A percentile compares a stretch with the other conserved stretches of the same genome.
phyloP scores from a whole-genome alignment of 2,797 vertebrate species.

The Cyprinodon diabolis region DNA sequence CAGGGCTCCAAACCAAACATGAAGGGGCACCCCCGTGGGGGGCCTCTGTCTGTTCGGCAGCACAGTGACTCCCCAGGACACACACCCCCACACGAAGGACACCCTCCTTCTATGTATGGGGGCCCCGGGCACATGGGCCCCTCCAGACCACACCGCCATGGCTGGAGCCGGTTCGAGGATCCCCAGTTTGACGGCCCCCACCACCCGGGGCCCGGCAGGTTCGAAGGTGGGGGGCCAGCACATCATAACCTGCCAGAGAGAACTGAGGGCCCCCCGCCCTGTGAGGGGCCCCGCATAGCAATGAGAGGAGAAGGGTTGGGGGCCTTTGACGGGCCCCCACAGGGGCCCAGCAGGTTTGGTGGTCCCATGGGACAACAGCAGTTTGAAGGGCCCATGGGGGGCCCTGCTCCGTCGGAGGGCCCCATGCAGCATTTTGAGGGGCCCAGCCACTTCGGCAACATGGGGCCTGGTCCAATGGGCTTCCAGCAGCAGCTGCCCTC shows the following conservation, averaged over 20 bases:
- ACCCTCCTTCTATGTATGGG: constrained; percentile 81
- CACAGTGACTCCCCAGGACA: constrained; percentile 73
- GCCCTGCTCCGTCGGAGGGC: constrained; percentile 85
- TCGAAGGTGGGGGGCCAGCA: constrained; percentile 76
- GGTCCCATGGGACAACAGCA: constrained; percentile 77
- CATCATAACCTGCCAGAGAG: constrained; percentile 79
- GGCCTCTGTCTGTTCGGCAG: constrained; percentile 17
- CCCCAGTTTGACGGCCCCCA: constrained; percentile 76
- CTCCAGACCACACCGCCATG: constrained; percentile 72
- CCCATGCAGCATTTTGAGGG: constrained; percentile 81
- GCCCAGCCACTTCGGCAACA: constrained; percentile 19
- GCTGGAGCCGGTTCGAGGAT: constrained; percentile 76
- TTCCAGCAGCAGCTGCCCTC: constrained; percentile 21
- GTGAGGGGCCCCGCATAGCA: constrained; percentile 78
- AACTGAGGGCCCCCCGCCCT: constrained; percentile 79
- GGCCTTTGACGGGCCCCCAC: constrained; percentile 81
- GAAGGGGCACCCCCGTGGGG: constrained; percentile 24
- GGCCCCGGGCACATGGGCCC: constrained; percentile 71
- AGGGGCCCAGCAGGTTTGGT: constrained; percentile 76
- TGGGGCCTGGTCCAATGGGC: constrained; percentile 14
- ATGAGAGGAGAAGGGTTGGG: constrained; percentile 80
- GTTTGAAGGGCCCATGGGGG: constrained; percentile 77
- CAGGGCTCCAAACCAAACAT: constrained; percentile 66
- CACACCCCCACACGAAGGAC: constrained; percentile 77
- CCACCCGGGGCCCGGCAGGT: constrained; percentile 79